Conservation (phyloP, 2,797 vertebrate species). For the Halcyon chelicuti region DNA sequence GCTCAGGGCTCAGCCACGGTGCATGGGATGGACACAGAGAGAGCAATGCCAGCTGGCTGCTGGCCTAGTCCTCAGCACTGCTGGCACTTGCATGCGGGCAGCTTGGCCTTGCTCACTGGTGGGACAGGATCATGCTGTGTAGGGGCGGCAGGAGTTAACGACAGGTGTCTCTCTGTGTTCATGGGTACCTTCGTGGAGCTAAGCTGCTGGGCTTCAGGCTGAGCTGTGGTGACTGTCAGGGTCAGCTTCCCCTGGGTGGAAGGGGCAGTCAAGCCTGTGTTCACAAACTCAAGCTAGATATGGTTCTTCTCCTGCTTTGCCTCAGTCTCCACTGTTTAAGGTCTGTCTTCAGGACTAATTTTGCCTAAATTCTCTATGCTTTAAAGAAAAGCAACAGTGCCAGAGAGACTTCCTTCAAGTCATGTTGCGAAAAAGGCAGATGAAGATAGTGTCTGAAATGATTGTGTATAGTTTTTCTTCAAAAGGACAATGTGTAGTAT, state of each 20-base stretch:
- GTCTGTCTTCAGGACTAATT: not conserved
- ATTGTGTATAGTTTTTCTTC: not conserved
- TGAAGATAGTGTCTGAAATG: not conserved
- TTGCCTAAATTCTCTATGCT: not conserved
- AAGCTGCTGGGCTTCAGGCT: not conserved
- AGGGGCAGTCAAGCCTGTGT: not conserved
- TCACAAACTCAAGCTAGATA: not conserved
- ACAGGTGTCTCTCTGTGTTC: not conserved
- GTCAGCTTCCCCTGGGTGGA: not conserved
- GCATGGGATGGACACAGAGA: not conserved
- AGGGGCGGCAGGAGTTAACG: not conserved
- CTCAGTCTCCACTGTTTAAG: not conserved
- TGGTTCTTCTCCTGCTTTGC: not conserved
- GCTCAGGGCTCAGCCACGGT: accelerated
- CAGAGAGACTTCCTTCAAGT: not conserved
- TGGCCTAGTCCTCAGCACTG: accelerated
- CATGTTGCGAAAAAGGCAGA: not conserved
- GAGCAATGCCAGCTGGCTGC: too few relatives aligned
- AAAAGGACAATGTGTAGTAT: accelerated
- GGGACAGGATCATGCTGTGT: not conserved
- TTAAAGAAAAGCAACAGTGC: not conserved
- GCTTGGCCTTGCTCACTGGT: not conserved
- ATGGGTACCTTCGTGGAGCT: not conserved
- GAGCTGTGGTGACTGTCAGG: not conserved
- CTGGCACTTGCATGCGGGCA: not conserved